phyloP scores from a whole-genome alignment of 1,140 invertebrate species.

The Anagrus nilaparvatae region DNA sequence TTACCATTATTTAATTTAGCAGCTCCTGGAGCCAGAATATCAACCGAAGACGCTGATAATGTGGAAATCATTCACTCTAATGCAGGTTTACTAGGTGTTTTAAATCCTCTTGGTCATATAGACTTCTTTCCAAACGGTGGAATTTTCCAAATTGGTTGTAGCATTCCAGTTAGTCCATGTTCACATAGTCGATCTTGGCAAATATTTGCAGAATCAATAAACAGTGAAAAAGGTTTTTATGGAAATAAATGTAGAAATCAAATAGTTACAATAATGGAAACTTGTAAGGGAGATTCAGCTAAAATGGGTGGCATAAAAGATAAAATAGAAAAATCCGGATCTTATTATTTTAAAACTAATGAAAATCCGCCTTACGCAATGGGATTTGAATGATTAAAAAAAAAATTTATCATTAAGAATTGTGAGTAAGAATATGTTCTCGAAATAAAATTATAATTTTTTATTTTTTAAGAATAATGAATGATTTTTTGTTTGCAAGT shows the following conservation, averaged over 20 bases:
- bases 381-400: no score
- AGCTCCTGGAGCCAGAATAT: constrained; percentile 47
- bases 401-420: no score
- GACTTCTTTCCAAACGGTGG: constrained; percentile 57
- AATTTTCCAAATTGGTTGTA: constrained; percentile 56
- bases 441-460: no score
- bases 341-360: constrained; percentile 9
- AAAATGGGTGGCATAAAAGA: constrained; percentile 7
- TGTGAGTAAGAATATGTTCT: no score
- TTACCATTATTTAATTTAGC: constrained; percentile 41
- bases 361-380: neutral
- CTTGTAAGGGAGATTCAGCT: neutral
- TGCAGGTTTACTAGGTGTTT: constrained; percentile 43
- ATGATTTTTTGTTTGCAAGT: no score
- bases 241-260: constrained; percentile 17
- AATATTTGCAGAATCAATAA: constrained; percentile 22
- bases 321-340: neutral
- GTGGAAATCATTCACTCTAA: constrained; percentile 66
- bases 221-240: constrained; percentile 19
- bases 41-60: constrained; percentile 50
- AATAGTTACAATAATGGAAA: neutral
- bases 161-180: constrained; percentile 13
- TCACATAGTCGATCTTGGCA: constrained; percentile 21
- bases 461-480: no score
- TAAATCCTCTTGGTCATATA: constrained; percentile 41